phyloP scores from a whole-genome alignment of 2,113 vertebrate species.

The Cromileptes altivelis region DNA sequence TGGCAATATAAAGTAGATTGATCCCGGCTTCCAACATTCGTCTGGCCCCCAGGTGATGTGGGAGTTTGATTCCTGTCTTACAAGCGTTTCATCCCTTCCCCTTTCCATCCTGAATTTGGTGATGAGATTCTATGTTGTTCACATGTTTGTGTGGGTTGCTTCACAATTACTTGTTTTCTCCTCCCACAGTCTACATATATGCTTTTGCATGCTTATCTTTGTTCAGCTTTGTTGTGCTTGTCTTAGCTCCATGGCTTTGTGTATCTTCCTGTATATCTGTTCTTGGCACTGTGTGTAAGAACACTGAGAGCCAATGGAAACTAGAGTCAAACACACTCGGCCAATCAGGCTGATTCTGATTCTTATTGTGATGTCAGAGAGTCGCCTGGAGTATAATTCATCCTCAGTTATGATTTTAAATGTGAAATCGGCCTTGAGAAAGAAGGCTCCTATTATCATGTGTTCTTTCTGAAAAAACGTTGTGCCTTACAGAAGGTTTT shows the following conservation, averaged over 20 bases:
- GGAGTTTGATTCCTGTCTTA: too few species aligned
- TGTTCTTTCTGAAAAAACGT: too few species aligned
- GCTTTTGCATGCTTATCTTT: neutral
- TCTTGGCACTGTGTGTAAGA: neutral
- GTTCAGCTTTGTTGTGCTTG: neutral
- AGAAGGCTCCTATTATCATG: neutral
- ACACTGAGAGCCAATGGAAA: neutral
- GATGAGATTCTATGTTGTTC: neutral
- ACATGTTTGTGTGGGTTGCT: neutral
- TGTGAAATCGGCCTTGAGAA: neutral
- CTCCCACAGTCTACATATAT: too few species aligned
- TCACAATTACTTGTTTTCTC: neutral
- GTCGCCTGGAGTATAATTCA: neutral
- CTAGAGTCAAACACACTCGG: neutral
- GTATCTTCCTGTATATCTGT: neutral
- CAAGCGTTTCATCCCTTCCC: too few species aligned
- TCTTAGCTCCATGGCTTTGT: neutral
- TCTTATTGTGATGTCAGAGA: slow-evolving; percentile 3
- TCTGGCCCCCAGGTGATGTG: neutral
- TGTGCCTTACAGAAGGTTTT: too few species aligned
- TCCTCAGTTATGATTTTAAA: neutral
- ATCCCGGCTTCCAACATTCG: neutral
- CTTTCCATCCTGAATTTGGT: neutral
- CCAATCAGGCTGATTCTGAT: neutral
- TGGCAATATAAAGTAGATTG: neutral